Base-by-base conservation (phyloP, 2,888 invertebrate genomes). In the Lycaena phlaeas region DNA sequence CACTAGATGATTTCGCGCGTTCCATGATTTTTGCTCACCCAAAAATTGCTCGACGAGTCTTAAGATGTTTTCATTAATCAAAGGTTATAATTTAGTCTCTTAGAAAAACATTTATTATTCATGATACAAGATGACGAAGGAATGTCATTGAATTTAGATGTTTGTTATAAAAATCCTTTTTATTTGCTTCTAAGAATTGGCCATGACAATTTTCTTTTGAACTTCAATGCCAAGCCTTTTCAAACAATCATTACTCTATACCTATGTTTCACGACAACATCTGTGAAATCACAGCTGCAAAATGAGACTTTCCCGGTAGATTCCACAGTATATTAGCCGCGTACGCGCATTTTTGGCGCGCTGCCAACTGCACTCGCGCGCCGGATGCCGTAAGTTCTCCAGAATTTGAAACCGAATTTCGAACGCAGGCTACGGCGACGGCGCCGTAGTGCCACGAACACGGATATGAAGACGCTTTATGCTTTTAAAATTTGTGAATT, bases 331-430 rank as follows among this genome's bases (percentile, higher is more conserved):
- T 50, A 61, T 64, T 65, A 66, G 68, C 68, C 51, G 60, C 55
- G 65, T 54, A 22, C 52, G 67, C 66, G 66, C 54, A 60, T 59
- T 51, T 11, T 57, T 63, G 61, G 63, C 57, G 5, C 7, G 2
- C 10, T n/a, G 69, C 79, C 79, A 77, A 54, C 43, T 77, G 78
- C 77, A 77, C 59, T 64, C 51, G 46, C 59, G 45, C 53, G 56
- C 63, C 70, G 72, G 71, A 73, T 71, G 60, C 68, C 63, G 52
- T 52, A 53, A 61, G 59, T 57, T 48, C 51, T 48, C 45, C 51
- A 54, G 52, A 56, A 56, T 56, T 53, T 41, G 45, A 49, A 49
- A 44, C 41, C 44, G 41, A 48, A 45, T 46, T 42, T 46, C 45
- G 46, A 15, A 22, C 17, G 26, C 27, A 37, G 39, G 29, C 36